Percentiles rank a stretch among this genome's conserved stretches.
Evolutionary conservation across 2,888 invertebrate genomes (phyloP).

Genomic region (Lamproptera curius): DNA sequence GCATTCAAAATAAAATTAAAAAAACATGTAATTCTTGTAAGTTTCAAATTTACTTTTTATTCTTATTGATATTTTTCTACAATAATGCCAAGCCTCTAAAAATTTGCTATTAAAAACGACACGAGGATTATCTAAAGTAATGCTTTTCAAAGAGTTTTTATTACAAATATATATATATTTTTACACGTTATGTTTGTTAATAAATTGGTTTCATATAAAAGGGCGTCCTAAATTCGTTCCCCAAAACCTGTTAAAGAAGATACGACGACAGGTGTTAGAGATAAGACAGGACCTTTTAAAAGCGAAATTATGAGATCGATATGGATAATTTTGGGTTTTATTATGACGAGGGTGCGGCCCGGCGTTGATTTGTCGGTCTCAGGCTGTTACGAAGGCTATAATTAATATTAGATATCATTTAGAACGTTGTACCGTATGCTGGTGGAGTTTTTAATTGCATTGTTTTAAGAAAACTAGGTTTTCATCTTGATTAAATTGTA

Average conservation of each 20-base stretch:
- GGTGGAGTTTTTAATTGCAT: constrained; percentile 10
- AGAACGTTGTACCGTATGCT: background rate
- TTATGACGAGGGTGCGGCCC: constrained; percentile 51
- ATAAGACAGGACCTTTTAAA: constrained; percentile 26
- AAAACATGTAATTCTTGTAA: too few species aligned
- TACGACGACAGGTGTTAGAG: constrained; percentile 29
- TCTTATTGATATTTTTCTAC: background rate
- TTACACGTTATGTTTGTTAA: background rate
- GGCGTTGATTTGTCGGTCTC: constrained; percentile 41
- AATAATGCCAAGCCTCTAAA: background rate
- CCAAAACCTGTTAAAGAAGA: constrained; percentile 13
- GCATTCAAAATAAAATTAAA: too few species aligned
- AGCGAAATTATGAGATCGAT: constrained; percentile 22
- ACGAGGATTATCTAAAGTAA: background rate
- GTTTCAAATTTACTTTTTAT: background rate
- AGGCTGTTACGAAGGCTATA: constrained; percentile 28
- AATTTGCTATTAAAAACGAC: background rate
- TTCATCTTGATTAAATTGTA: background rate
- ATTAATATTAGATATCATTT: constrained; percentile 32
- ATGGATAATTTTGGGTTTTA: constrained; percentile 43
- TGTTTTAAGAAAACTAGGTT: background rate
- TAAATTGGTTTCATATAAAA: background rate
- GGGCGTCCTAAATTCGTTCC: background rate
- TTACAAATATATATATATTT: background rate
- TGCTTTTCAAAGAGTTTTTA: background rate